Base-by-base conservation (phyloP, 2,888 invertebrate genomes). In the Abrostola tripartita region DNA sequence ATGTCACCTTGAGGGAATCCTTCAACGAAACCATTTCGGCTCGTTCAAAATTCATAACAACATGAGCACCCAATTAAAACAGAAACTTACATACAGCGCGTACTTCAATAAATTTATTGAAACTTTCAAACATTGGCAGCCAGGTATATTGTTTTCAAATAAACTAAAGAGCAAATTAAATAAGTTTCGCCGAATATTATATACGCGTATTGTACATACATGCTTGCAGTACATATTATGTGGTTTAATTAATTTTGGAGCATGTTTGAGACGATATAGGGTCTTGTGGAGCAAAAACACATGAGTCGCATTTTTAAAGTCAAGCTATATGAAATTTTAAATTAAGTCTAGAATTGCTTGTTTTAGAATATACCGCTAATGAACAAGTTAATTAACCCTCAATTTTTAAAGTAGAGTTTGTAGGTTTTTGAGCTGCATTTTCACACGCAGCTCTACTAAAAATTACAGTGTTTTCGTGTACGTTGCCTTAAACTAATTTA, bases 81-180 rank as follows among this genome's bases (percentile, higher is more conserved):
- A 40, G 36, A 52, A 65, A 61, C 65, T 57, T 51, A 65, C 40
- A 53, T 63, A 64, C 41, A 49, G 10, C 51, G 10, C 49, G 24
- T 58, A 49, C 35, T 68, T 57, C 64, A 65, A 71, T 69, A 70
- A 74, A 76, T 76, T 76, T 41, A 62, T 66, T 59, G 47, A 37
- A 69, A 78, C 50, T 66, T 52, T 6, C 35, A 50, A 49, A 52
- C 57, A 62, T 62, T 65, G 61, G 52, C 69, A 76, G 60, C 51
- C 69, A 76, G 60, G 51, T 69, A 56, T n/a, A 65, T 71, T 76
- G 61, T 73, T 54, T 37, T 47, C 61, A 24, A 66, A 53, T 61
- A 53, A 50, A 50, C 61, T 53, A 38, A 61, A 11, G 8, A 8
- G 14, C 11, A 69, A 76, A 78, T 76, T 77, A 71, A 72, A 74